A percentile compares a stretch with the other conserved stretches of the same genome.
phyloP scores from a whole-genome alignment of 2,797 vertebrate species.

The Aratinga solstitialis region DNA sequence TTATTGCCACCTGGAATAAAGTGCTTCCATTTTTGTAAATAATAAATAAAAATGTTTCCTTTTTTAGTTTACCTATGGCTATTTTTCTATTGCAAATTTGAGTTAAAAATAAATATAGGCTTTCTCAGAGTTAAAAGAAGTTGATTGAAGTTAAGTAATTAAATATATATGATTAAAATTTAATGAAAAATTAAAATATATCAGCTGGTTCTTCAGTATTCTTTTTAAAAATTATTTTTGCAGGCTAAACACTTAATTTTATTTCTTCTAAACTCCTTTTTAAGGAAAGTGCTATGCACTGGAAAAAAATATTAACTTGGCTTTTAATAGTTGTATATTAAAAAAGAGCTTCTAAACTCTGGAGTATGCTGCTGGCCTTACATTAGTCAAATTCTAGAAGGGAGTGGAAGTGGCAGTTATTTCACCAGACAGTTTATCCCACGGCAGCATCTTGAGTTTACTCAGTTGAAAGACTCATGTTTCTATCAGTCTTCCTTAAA shows the following conservation, averaged over 20 bases:
- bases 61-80: not conserved
- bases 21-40: not conserved
- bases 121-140: not conserved
- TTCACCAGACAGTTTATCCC: not conserved
- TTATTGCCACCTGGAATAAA: not conserved
- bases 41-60: not conserved
- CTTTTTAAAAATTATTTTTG: not conserved
- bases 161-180: not conserved
- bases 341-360: not conserved
- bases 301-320: not conserved
- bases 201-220: not conserved
- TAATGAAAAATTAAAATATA: not conserved
- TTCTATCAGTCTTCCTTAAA: not conserved
- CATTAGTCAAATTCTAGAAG: not conserved
- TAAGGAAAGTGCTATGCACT: not conserved
- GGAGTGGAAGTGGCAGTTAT: not conserved
- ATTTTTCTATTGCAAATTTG: not conserved
- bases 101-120: not conserved
- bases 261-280: not conserved
- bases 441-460: not conserved
- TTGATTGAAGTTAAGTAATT: not conserved
- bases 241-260: not conserved
- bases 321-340: not conserved
- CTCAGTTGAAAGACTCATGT: not conserved
- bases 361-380: not conserved